These are phyloP conservation scores for Oreonectes daqikongensis DNA, from an alignment of 2,797 vertebrate species.

Conservation along the genomic window DNA sequence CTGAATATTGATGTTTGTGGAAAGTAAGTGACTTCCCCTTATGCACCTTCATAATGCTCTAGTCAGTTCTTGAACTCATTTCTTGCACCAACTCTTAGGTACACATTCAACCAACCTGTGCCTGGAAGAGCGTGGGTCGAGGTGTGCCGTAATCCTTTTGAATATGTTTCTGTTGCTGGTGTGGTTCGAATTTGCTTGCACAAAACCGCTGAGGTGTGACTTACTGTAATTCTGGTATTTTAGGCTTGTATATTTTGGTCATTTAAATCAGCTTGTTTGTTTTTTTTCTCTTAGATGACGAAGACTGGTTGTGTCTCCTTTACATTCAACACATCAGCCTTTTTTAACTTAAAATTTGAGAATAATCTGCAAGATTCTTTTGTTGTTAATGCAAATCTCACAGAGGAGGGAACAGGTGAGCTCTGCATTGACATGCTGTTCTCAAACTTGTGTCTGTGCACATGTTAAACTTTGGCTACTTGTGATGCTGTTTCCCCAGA, in stretches of 20 bases:
- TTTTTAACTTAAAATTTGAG: conserved; percentile 26
- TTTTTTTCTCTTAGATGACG: conserved; percentile 11
- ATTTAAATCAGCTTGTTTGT: background rate
- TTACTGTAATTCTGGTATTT: background rate
- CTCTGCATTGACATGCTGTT: background rate
- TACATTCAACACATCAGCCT: conserved; percentile 30
- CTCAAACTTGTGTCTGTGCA: too few species aligned
- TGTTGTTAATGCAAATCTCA: conserved; percentile 23
- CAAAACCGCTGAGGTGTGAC: conserved; percentile 29
- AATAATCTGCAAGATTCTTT: background rate
- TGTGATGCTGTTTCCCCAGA: conserved; percentile 21
- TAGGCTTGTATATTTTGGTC: background rate
- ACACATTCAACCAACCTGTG: conserved; percentile 40
- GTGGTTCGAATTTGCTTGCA: conserved; percentile 18
- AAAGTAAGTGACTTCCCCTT: conserved; percentile 36
- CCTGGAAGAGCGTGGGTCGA: conserved; percentile 36
- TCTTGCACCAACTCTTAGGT: background rate
- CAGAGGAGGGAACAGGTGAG: conserved; percentile 58
- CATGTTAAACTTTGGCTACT: too few species aligned
- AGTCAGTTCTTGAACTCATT: background rate
- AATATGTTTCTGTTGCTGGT: background rate
- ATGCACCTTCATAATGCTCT: background rate
- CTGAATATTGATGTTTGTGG: conserved; percentile 41
- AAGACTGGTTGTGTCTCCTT: conserved; percentile 31
- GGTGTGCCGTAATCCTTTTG: conserved; percentile 13